Evolutionary conservation across 2,113 vertebrate genomes (phyloP).

Genomic region (Lepus timidus): DNA sequence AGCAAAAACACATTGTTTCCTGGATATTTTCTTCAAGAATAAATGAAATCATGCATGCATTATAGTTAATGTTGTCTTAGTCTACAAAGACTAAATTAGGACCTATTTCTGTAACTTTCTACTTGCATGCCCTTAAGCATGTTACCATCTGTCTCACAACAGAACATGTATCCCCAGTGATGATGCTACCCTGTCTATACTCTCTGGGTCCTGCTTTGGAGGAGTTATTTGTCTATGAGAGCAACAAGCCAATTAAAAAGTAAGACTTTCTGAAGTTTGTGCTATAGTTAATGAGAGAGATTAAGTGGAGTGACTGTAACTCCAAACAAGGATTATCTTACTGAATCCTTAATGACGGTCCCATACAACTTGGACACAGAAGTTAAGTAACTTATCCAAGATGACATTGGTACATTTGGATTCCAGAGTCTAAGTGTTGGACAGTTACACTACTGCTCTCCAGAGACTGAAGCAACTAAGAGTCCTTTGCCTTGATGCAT

Average conservation of each 20-base stretch:
- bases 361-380: background rate
- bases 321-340: background rate
- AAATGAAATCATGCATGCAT: background rate
- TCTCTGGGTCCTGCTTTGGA: background rate
- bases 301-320: background rate
- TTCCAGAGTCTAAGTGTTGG: background rate
- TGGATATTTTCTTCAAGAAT: too few relatives aligned
- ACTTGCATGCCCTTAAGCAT: background rate
- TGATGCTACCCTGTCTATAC: accelerated
- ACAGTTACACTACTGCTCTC: too few relatives aligned
- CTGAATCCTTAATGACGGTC: background rate
- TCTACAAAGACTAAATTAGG: background rate
- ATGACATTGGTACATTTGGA: background rate
- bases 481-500: background rate
- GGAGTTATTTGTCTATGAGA: too few relatives aligned
- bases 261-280: background rate
- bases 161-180: background rate
- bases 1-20: background rate
- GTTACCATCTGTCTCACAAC: background rate
- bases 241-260: too few relatives aligned
- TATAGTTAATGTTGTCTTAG: background rate
- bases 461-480: background rate
- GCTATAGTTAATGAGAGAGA: background rate
- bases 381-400: background rate
- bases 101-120: background rate